Conservation (phyloP, 2,888 invertebrate species). For the Choreutis nemorana region DNA sequence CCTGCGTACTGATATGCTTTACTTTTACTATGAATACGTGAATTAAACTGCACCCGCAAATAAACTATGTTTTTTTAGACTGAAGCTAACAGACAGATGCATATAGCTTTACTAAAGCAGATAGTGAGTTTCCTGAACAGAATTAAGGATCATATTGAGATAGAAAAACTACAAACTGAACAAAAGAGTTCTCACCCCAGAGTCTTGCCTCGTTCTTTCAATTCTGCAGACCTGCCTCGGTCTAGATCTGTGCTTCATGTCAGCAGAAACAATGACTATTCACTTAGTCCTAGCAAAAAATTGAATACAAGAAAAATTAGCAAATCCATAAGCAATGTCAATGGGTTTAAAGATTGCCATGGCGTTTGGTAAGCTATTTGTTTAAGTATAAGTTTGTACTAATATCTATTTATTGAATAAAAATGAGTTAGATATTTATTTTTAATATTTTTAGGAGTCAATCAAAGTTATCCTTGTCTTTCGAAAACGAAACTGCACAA, state of each 20-base stretch:
- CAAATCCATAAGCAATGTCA: constrained; percentile 53
- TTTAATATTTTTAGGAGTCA: constrained; percentile 33
- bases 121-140: constrained; percentile 74
- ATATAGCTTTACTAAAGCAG: constrained; percentile 75
- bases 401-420: too few relatives aligned
- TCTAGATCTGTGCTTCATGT: constrained; percentile 49
- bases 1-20: too few relatives aligned
- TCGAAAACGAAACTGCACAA: constrained; percentile 33
- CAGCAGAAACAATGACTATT: constrained; percentile 38
- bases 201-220: constrained; percentile 23
- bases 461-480: constrained; percentile 37
- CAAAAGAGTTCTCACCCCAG: constrained; percentile 26
- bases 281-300: constrained; percentile 33
- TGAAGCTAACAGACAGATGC: constrained; percentile 76
- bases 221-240: constrained; percentile 39
- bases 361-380: constrained; percentile 31
- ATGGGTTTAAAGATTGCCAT: constrained; percentile 39
- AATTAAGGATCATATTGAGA: constrained; percentile 71
- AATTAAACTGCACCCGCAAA: too few relatives aligned
- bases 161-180: neutral
- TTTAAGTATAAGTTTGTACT: constrained; percentile 4
- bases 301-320: constrained; percentile 46
- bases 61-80: constrained; percentile 57
- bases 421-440: neutral
- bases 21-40: too few relatives aligned